phyloP scores from a whole-genome alignment of 2,113 vertebrate species.

The Lepus americanus region DNA sequence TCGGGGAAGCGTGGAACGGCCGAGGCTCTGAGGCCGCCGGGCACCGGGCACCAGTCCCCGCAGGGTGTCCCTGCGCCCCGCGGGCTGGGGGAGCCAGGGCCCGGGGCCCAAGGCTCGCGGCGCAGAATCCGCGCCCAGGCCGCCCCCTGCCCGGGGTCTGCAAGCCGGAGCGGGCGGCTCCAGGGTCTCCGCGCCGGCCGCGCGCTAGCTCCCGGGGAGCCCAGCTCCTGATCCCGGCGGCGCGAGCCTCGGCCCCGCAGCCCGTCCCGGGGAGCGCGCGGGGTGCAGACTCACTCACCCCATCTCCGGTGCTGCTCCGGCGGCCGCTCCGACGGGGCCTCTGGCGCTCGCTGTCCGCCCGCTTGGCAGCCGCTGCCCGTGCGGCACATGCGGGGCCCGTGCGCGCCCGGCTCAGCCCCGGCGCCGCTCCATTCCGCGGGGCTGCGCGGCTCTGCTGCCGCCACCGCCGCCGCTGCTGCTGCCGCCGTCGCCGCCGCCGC shows the following conservation, averaged over 20 bases:
- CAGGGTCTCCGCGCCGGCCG: neutral
- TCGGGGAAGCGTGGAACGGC: neutral
- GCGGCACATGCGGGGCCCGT: slow-evolving; percentile 82
- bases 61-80: neutral
- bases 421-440: slow-evolving; percentile 80
- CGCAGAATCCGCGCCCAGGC: slow-evolving; percentile 22
- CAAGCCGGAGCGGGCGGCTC: neutral
- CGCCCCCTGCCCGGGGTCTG: neutral
- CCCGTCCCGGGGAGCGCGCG: neutral
- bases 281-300: slow-evolving; percentile 83
- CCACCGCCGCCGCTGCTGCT: slow-evolving; percentile 10
- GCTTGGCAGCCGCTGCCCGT: slow-evolving; percentile 84
- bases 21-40: neutral
- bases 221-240: too few species aligned
- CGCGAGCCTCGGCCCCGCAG: neutral
- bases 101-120: neutral
- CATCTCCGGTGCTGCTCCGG: slow-evolving; percentile 88
- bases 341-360: slow-evolving; percentile 58
- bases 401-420: slow-evolving; percentile 76
- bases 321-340: slow-evolving; percentile 86
- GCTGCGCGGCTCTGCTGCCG: slow-evolving; percentile 45
- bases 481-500: slow-evolving; percentile 63
- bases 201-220: neutral
- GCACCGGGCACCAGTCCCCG: neutral
- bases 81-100: neutral